phyloP scores from a whole-genome alignment of 2,888 invertebrate genomes.

The Bruchidius siliquastri region DNA sequence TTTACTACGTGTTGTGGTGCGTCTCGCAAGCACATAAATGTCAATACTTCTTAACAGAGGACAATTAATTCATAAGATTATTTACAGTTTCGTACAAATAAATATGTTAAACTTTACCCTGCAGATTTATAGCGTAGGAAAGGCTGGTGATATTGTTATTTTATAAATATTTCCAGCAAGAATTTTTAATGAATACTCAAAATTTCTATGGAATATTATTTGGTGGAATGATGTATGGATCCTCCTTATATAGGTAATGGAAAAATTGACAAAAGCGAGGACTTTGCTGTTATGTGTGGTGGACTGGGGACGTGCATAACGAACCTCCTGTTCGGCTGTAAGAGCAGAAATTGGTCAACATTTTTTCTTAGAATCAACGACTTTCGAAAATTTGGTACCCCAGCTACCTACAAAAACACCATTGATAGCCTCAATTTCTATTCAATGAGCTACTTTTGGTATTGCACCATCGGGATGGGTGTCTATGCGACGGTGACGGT shows the following conservation, averaged over 20 bases:
- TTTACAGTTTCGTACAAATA: too few species aligned
- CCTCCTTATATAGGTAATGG: not conserved
- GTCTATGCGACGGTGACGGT: not conserved
- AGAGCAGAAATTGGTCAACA: not conserved
- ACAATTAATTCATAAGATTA: too few species aligned
- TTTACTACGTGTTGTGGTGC: too few species aligned
- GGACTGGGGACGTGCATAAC: not conserved
- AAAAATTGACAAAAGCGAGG: not conserved
- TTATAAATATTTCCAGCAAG: too few species aligned
- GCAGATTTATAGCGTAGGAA: too few species aligned
- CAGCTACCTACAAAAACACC: not conserved
- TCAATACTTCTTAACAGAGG: too few species aligned
- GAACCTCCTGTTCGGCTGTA: not conserved
- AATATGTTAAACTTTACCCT: too few species aligned
- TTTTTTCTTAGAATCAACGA: not conserved
- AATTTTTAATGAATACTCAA: not conserved
- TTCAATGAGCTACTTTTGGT: not conserved
- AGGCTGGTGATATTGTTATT: too few species aligned
- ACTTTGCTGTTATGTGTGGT: not conserved
- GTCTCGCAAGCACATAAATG: too few species aligned
- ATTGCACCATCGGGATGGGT: not conserved
- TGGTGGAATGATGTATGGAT: too few species aligned
- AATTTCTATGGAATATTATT: too few species aligned
- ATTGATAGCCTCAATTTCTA: not conserved
- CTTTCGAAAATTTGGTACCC: not conserved